Conservation (phyloP, 2,888 invertebrate species). For the Pandemis heparana region DNA sequence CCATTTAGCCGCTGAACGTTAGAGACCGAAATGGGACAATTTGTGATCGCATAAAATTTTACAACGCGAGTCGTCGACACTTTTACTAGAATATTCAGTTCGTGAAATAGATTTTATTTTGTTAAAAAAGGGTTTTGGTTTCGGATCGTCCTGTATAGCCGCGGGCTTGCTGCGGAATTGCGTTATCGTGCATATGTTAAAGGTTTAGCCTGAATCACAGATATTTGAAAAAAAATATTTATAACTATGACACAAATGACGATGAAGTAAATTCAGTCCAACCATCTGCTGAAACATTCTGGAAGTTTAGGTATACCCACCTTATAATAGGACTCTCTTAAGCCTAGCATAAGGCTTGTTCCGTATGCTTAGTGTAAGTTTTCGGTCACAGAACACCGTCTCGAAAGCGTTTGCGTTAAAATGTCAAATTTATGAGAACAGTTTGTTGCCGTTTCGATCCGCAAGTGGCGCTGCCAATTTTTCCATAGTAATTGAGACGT, state of each 20-base stretch:
- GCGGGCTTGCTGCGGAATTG: slow-evolving; percentile 1
- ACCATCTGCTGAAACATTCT: too few relatives aligned
- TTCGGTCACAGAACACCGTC: too few relatives aligned
- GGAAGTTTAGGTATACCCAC: too few relatives aligned
- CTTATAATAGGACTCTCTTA: too few relatives aligned
- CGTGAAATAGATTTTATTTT: slow-evolving; percentile 34
- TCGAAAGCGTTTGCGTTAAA: too few relatives aligned
- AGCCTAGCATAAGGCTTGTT: too few relatives aligned
- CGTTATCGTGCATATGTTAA: slow-evolving; percentile 3
- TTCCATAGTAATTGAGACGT: too few relatives aligned
- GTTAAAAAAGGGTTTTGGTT: slow-evolving; percentile 7
- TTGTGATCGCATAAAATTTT: slow-evolving; percentile 43
- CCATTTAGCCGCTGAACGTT: slow-evolving; percentile 41
- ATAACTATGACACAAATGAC: neutral
- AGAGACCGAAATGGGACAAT: slow-evolving; percentile 43
- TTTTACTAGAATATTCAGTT: slow-evolving; percentile 38
- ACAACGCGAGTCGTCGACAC: slow-evolving; percentile 38
- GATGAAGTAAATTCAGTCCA: too few relatives aligned
- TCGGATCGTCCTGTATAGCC: neutral
- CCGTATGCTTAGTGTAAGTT: too few relatives aligned
- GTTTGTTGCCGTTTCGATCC: too few relatives aligned
- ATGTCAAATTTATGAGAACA: too few relatives aligned
- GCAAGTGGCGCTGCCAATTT: too few relatives aligned
- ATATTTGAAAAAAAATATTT: neutral
- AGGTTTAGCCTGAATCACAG: neutral